A percentile compares a stretch with the other conserved stretches of the same genome.
Evolutionary conservation across 2,113 vertebrate species (phyloP).

Genomic region (Grus americana): DNA sequence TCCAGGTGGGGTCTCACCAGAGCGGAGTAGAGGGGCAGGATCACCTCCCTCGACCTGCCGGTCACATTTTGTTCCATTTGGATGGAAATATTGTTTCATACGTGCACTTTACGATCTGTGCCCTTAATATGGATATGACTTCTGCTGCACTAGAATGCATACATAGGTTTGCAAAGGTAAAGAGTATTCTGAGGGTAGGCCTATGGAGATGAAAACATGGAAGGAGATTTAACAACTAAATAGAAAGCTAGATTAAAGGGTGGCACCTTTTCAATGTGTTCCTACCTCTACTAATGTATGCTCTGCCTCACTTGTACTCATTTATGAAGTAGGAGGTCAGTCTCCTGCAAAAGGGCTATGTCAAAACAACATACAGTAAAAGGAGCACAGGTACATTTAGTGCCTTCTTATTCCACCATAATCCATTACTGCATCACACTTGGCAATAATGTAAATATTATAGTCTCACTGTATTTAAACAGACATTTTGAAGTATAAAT

Average conservation of each 20-base stretch:
- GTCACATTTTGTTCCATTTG: not conserved
- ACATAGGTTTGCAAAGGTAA: not conserved
- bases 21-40: too few relatives aligned
- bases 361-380: not conserved
- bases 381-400: not conserved
- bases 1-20: too few relatives aligned
- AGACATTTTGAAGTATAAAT: not conserved
- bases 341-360: not conserved
- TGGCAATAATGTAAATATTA: not conserved
- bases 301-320: not conserved
- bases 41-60: too few relatives aligned
- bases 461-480: not conserved
- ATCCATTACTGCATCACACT: not conserved
- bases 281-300: not conserved
- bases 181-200: not conserved
- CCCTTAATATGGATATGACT: not conserved
- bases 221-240: not conserved
- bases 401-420: not conserved
- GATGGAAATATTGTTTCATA: not conserved
- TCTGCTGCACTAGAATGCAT: fast-evolving
- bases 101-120: not conserved
- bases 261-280: not conserved
- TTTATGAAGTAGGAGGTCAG: not conserved
- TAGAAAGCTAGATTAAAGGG: not conserved
- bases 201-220: not conserved